phyloP scores from a whole-genome alignment of 2,888 invertebrate genomes.

The Eristalinus sepulchralis region DNA sequence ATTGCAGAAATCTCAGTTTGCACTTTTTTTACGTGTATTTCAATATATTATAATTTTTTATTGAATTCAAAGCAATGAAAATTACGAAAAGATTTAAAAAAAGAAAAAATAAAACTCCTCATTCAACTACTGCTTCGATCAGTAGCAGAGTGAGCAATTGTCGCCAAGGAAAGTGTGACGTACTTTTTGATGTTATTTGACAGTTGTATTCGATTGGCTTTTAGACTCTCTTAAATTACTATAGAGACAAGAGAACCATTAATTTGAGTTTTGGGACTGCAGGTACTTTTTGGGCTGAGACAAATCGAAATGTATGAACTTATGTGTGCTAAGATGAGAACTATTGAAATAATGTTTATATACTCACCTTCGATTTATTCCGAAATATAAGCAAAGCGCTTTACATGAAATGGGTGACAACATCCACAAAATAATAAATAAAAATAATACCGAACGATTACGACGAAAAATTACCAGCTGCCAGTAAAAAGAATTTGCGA shows the following conservation, averaged over 20 bases:
- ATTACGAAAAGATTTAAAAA: neutral
- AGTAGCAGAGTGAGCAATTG: slow-evolving; percentile 12
- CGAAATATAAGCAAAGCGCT: neutral
- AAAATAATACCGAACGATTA: neutral
- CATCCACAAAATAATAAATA: neutral
- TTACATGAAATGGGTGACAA: neutral
- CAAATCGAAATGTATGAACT: neutral
- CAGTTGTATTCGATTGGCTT: slow-evolving; percentile 2
- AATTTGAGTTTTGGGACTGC: neutral
- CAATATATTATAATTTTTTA: slow-evolving; percentile 9
- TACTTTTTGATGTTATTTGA: slow-evolving; percentile 29
- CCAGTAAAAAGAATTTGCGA: neutral
- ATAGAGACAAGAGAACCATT: neutral
- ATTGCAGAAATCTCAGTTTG: neutral
- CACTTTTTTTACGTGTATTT: neutral
- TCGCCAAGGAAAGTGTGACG: slow-evolving; percentile 24
- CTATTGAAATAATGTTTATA: no score
- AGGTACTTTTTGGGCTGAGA: neutral
- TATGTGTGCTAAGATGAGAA: no score
- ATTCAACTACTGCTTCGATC: slow-evolving; percentile 13
- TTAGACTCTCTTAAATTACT: slow-evolving; percentile 7
- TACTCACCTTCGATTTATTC: slow-evolving; percentile 15
- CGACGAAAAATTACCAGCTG: neutral
- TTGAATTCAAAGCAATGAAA: neutral
- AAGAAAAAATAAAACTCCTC: slow-evolving; percentile 6